These are phyloP conservation scores for Drosophila tristis DNA, from an alignment of 1,140 invertebrate genomes.

Conservation along the genomic window DNA sequence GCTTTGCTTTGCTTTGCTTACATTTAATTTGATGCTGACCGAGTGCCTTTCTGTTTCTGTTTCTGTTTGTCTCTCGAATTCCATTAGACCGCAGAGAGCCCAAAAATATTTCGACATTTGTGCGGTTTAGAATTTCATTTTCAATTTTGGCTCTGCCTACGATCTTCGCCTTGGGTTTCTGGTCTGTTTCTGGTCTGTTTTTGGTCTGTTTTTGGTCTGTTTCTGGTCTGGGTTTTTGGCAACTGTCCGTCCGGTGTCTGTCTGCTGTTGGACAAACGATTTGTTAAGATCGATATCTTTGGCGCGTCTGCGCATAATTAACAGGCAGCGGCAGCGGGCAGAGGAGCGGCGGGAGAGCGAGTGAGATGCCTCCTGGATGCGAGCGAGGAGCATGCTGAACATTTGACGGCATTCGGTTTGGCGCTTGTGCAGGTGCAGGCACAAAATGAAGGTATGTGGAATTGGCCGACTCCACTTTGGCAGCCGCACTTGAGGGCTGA, in stretches of 20 bases:
- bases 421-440: slow-evolving; percentile 62
- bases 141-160: slow-evolving; percentile 50
- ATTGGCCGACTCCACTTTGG: background rate
- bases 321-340: slow-evolving; percentile 15
- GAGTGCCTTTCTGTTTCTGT: slow-evolving; percentile 48
- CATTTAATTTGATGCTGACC: slow-evolving; percentile 70
- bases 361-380: slow-evolving; percentile 16
- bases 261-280: slow-evolving; percentile 72
- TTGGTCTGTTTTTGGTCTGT: slow-evolving; percentile 16
- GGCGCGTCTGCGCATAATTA: slow-evolving; percentile 79
- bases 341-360: background rate
- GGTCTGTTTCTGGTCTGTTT: slow-evolving; percentile 5
- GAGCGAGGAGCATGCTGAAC: slow-evolving; percentile 34
- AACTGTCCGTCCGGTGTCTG: slow-evolving; percentile 30
- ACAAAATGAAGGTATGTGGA: slow-evolving; percentile 23
- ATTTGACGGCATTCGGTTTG: slow-evolving; percentile 54
- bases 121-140: slow-evolving; percentile 80
- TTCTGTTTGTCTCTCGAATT: slow-evolving; percentile 49
- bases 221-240: slow-evolving; percentile 21
- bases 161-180: slow-evolving; percentile 17
- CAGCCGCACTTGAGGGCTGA: background rate
- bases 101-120: slow-evolving; percentile 77
- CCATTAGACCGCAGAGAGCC: slow-evolving; percentile 59
- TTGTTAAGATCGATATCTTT: slow-evolving; percentile 81
- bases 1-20: slow-evolving; percentile 54